Evolutionary conservation across 2,888 invertebrate species (phyloP).

Genomic region (Eilema depressum): DNA sequence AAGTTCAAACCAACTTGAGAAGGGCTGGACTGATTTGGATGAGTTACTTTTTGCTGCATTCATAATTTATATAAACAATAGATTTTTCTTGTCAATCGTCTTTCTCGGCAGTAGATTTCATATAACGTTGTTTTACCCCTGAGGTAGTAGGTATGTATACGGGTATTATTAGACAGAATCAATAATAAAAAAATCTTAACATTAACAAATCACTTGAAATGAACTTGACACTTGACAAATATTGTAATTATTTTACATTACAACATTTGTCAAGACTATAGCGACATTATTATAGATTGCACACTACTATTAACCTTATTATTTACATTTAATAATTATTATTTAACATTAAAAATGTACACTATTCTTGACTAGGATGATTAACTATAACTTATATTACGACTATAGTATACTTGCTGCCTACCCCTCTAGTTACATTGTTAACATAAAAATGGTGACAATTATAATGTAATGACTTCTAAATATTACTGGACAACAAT

Average conservation of each 20-base stretch:
- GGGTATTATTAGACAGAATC: too few species aligned
- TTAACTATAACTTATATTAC: conserved; percentile 33
- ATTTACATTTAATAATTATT: conserved; percentile 29
- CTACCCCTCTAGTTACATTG: conserved; percentile 14
- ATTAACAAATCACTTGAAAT: too few species aligned
- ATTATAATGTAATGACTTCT: background rate
- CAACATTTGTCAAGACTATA: background rate
- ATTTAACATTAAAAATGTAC: conserved; percentile 52
- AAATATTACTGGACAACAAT: too few species aligned
- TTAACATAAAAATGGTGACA: background rate
- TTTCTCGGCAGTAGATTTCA: too few species aligned
- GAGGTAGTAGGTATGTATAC: too few species aligned
- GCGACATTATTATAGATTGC: conserved; percentile 24
- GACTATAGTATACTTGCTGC: conserved; percentile 43
- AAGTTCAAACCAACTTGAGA: too few species aligned
- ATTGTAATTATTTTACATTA: background rate
- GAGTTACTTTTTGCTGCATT: too few species aligned
- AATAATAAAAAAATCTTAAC: background rate
- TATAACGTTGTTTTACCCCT: too few species aligned
- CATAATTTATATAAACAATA: too few species aligned
- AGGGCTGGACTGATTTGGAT: too few species aligned
- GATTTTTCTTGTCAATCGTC: too few species aligned
- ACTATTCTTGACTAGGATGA: conserved; percentile 49
- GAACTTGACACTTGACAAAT: background rate
- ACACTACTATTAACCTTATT: conserved; percentile 15